A percentile compares a stretch with the other conserved stretches of the same genome.
These are phyloP conservation scores for Coptodon rendalli DNA, from an alignment of 2,113 vertebrate species.

Conservation along the genomic window DNA sequence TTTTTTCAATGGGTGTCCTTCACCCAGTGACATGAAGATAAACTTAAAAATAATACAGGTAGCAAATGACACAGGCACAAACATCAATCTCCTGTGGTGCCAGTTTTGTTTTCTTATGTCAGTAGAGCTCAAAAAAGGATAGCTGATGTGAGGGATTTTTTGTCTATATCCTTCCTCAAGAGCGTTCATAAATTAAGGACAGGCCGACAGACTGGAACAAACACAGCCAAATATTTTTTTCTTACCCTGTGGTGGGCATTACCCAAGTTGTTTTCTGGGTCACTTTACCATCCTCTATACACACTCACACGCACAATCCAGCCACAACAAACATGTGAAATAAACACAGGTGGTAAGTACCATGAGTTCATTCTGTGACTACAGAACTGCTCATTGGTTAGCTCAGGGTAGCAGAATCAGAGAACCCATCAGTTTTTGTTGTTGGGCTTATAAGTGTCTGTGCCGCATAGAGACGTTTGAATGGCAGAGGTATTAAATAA, in stretches of 20 bases:
- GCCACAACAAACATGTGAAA: background rate
- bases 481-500: slow-evolving; percentile 35
- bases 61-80: background rate
- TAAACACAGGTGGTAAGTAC: slow-evolving; percentile 33
- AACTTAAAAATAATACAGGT: background rate
- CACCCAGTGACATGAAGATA: background rate
- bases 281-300: background rate
- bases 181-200: slow-evolving; percentile 2
- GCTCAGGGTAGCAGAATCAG: background rate
- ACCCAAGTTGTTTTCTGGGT: background rate
- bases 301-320: background rate
- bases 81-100: background rate
- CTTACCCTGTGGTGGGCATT: background rate
- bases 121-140: background rate
- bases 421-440: background rate
- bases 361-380: slow-evolving; percentile 34
- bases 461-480: slow-evolving; percentile 6
- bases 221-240: background rate
- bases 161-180: background rate
- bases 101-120: background rate
- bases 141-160: background rate
- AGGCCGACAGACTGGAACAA: slow-evolving; percentile 11
- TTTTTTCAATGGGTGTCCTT: background rate
- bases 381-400: background rate
- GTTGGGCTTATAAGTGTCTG: slow-evolving; percentile 34